Base-by-base conservation (phyloP, 1,140 invertebrate species). In the Drosophila athabasca region DNA sequence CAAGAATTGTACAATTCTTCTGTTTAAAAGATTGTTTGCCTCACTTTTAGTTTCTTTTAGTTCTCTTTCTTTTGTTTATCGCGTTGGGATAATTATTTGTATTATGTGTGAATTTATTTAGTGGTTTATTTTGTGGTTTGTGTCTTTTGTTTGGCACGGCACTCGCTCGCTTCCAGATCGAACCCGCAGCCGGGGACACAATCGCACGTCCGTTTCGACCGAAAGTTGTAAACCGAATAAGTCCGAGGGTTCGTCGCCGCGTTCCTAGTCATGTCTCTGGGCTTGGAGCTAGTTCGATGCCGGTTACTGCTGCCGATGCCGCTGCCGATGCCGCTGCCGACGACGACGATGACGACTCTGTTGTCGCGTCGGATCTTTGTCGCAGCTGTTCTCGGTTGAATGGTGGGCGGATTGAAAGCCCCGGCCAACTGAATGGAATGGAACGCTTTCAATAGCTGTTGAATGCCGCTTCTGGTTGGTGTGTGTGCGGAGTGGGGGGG, bases 181-280 rank as follows among this genome's bases (percentile, higher is more conserved):
- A 53, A 67, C 55, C 31, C 60, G 45, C 8, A 43, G 55, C 17
- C 41, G 43, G 50, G 64, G 43, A 62, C 57, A 69, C 31, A 81
- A 61, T 61, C 61, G 66, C 79, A 87, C 83, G 84, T 83, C 83
- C 79, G 83, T 60, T 72, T 61, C 83, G 58, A 76, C 49, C 83
- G 76, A 83, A 83, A 79, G 83, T 88, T 88, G 75, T 79, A 69
- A 83, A 76, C 79, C 51, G 83, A 87, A 87, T 87, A 87, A 87
- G 76, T 83, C 83, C 82, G 62, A 73, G 72, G 74, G 39, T 64
- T 55, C 72, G 74, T 57, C 43, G 82, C 64, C 69, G 60, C 60
- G 67, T 67, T 73, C 60, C 83, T 83, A 76, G 64, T 79, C 64
- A 67, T 68, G 76, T 73, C 60, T 57, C 46, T 53, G 13, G 26